Base-by-base conservation (phyloP, 1,140 invertebrate genomes). In the Samia ricini region DNA sequence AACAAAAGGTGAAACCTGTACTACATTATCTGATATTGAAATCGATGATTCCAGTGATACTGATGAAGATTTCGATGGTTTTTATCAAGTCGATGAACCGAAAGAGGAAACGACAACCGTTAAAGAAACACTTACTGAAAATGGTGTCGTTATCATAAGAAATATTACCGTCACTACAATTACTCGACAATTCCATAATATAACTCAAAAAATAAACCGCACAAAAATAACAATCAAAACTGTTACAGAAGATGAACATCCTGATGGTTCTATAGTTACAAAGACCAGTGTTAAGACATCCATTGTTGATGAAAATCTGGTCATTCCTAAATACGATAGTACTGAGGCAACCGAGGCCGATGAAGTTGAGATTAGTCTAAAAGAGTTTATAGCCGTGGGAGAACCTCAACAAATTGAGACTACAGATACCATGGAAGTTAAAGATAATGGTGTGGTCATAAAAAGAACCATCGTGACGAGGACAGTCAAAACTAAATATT, bases 241-340 rank as follows among this genome's bases (percentile, higher is more conserved):
- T 22, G 68, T 83, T 4, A 79, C 76, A 56, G 85, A 85, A 77
- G 85, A 90, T 69, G 81, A 85, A 68, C 74, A 86, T 69, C 80
- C 86, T 23, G 84, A 90, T 75, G 86, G 85, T 18, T 81, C 83
- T n/a, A 60, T 85, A 8, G 77, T 84, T 42, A 85, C 78, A 15
- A 86, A 86, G 71, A 87, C 81, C 50, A 85, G 72, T 68, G 83
- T 83, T 72, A 83, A 83, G 67, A 69, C 81, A 51, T 82, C 78
- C 21, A 55, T 56, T 83, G 3, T 70, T 22, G 81, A 82, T 56
- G 73, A 81, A 68, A 49, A 12, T 23, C 10, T 54, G 51, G 51
- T 22, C 18, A 22, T 22, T 3, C 4, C 22, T 23, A 12, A 54
- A 54, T 15, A 48, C 18, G 36, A n/a, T 0, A 1, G 18, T 48